Base-by-base conservation (phyloP, 2,888 invertebrate species). In the Chrysolina americana region DNA sequence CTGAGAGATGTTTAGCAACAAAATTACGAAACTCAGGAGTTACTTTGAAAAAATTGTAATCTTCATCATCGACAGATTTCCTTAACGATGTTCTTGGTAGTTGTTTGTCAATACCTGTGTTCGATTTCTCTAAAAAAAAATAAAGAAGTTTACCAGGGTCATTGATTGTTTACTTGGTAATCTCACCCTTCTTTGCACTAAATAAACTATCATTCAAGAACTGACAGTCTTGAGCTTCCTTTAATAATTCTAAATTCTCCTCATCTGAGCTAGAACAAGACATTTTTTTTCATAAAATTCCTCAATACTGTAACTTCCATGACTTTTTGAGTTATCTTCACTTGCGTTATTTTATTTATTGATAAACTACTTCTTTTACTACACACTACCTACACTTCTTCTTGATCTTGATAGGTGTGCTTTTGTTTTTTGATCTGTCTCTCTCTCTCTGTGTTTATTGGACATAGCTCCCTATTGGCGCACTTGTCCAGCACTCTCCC, bases 1-100 rank as follows among this genome's bases (percentile, higher is more conserved):
- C 86, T 1, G 90, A 89, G 59, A 91, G 83, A 85, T 90, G 90
- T 59, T 88, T 89, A 10, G 90, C 90, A 68, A 91, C 89, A 74
- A 85, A 87, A 48, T 86, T 88, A 81, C 90, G 90, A 85, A 91
- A 88, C 79, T 89, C 88, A 19, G 88, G 88, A 4, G 91, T 90
- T 1, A 91, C 89, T 81, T 89, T 81, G n/a, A 86, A 89, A 0
- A 89, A 87, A 83, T 91, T 91, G 80, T 90, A 91, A 78, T 90
- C 90, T 50, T 89, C 87, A 10, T 90, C 86, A 76, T 86, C 87
- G 36, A 77, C 77, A 6, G 68, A 50, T 28, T 73, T 80, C 59
- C 86, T 77, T 70, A 85, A 72, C 4, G 86, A 86, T 53, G 53
- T 0, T 36, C 83, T 81, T 15, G 44, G 68, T 15, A 56, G 66